phyloP scores from a whole-genome alignment of 2,888 invertebrate species.

The Nemurella pictetii region DNA sequence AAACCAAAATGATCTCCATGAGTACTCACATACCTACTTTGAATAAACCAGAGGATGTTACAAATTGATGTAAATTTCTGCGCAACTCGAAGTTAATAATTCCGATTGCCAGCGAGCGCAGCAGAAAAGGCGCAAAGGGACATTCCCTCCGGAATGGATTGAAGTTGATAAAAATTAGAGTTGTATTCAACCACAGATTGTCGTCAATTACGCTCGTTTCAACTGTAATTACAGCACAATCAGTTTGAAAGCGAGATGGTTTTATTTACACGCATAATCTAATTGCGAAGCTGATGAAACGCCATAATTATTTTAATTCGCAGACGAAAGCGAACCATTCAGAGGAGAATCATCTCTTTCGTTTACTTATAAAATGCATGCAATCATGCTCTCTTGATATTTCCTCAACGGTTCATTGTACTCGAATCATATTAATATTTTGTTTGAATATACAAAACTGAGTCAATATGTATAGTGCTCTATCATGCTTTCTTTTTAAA shows the following conservation, averaged over 20 bases:
- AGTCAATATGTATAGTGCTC: no score
- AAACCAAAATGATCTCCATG: neutral
- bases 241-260: neutral
- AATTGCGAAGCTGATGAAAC: neutral
- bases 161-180: neutral
- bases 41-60: neutral
- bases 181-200: neutral
- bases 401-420: no score
- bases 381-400: no score
- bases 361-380: no score
- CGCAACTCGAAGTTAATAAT: neutral
- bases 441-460: no score
- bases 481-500: no score
- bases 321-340: neutral
- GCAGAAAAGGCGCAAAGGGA: neutral
- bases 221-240: neutral
- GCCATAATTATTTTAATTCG: neutral
- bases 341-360: neutral
- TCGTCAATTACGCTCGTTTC: neutral
- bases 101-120: neutral
- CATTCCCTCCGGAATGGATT: neutral
- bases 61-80: neutral
- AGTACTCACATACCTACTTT: neutral
- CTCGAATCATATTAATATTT: no score
- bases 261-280: neutral